Conservation (phyloP, 2,113 vertebrate genomes). For the Lagopus leucura region DNA sequence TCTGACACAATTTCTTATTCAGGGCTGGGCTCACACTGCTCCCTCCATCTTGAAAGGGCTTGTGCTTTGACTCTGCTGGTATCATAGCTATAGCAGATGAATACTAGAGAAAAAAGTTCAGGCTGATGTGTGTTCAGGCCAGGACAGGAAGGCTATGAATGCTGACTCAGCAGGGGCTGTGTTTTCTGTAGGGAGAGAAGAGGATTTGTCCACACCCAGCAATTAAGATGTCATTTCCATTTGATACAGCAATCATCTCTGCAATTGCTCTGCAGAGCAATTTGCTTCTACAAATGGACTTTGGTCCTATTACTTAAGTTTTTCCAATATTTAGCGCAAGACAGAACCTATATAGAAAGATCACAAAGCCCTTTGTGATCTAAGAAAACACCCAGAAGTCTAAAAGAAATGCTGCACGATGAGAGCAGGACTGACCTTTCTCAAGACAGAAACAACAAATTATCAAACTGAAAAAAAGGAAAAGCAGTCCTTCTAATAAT, state of each 20-base stretch:
- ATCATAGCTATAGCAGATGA: neutral
- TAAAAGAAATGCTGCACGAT: neutral
- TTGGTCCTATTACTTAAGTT: neutral
- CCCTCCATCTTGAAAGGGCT: neutral
- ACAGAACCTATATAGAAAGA: neutral
- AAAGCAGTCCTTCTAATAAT: neutral
- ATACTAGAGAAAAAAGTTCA: neutral
- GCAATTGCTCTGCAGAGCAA: neutral
- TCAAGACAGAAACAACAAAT: conserved; percentile 16
- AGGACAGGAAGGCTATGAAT: neutral
- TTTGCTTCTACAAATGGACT: neutral
- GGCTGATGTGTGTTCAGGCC: fast-evolving
- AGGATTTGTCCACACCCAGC: neutral
- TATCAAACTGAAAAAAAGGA: neutral
- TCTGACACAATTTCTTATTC: neutral
- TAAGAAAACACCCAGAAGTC: neutral
- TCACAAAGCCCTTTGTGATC: neutral
- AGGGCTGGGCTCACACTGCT: neutral
- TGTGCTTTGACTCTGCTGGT: neutral
- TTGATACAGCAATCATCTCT: neutral
- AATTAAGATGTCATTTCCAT: neutral
- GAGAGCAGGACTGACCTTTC: conserved; percentile 10
- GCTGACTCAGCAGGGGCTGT: neutral
- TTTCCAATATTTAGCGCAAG: neutral
- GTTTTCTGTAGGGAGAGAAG: neutral